phyloP scores from a whole-genome alignment of 2,113 vertebrate genomes.

The Phainopepla nitens region DNA sequence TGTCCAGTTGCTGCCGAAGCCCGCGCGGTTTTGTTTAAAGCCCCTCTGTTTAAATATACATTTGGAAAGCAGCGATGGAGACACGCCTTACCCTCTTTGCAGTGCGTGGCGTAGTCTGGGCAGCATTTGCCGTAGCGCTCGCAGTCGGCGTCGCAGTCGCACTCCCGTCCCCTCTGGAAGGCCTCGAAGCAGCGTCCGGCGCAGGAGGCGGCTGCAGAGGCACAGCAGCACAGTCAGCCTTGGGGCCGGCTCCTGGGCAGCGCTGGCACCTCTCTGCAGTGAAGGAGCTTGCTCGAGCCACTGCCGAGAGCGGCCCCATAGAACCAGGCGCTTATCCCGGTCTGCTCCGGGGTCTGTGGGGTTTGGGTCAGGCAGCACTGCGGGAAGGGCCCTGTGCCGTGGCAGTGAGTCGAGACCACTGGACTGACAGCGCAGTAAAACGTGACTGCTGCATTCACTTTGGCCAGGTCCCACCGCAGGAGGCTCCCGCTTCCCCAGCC shows the following conservation, averaged over 20 bases:
- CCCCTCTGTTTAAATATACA: neutral
- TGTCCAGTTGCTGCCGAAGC: neutral
- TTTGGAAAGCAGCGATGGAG: neutral
- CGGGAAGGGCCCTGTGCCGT: neutral
- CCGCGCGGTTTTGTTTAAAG: neutral
- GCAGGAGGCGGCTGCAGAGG: slow-evolving; percentile 80
- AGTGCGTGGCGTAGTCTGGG: slow-evolving; percentile 73
- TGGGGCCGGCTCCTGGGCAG: neutral
- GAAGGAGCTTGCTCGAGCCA: neutral
- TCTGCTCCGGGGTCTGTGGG: neutral
- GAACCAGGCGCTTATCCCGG: neutral
- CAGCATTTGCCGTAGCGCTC: slow-evolving; percentile 83
- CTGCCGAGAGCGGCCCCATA: neutral
- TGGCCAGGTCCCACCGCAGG: neutral
- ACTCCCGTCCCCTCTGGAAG: slow-evolving; percentile 82
- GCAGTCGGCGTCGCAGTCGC: slow-evolving; percentile 85
- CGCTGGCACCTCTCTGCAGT: neutral
- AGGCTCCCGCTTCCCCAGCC: neutral
- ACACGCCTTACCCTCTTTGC: slow-evolving; percentile 75
- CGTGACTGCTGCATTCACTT: neutral
- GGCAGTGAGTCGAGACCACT: neutral
- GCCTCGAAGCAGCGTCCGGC: slow-evolving; percentile 87
- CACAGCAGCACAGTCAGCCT: neutral
- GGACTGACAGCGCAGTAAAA: neutral
- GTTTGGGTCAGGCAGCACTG: neutral